A percentile compares a stretch with the other conserved stretches of the same genome.
Evolutionary conservation across 2,797 vertebrate genomes (phyloP).

Genomic region (Rallus crepitans): DNA sequence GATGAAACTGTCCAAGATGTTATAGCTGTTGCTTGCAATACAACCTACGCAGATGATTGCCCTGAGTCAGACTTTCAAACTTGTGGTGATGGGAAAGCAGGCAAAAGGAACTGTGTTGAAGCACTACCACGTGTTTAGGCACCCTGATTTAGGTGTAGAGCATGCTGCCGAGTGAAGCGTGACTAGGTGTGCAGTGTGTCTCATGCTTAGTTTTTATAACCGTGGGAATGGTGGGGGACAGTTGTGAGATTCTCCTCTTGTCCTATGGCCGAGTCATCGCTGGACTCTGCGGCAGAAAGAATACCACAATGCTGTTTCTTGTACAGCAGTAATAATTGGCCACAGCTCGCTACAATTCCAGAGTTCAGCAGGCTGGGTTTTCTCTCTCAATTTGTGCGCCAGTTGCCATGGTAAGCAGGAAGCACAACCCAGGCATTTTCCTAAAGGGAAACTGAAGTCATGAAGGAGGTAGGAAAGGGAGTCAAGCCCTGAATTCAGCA

Average conservation of each 20-base stretch:
- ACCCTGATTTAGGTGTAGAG: background rate
- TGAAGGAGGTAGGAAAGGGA: slow-evolving; percentile 23
- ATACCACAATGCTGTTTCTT: background rate
- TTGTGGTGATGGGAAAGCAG: background rate
- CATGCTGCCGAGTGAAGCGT: background rate
- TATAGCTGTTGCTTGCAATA: background rate
- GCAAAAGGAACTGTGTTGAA: background rate
- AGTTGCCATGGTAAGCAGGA: slow-evolving; percentile 61
- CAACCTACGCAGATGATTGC: background rate
- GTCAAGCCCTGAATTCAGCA: background rate
- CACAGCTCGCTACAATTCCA: background rate
- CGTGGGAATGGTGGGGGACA: background rate
- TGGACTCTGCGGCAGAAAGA: background rate
- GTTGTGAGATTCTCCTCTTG: background rate
- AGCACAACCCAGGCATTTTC: slow-evolving; percentile 43
- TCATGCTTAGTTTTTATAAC: background rate
- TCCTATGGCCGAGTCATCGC: background rate
- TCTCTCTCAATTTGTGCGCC: slow-evolving; percentile 8
- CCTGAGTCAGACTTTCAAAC: background rate
- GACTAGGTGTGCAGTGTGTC: background rate
- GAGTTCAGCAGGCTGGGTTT: background rate
- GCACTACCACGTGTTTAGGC: background rate
- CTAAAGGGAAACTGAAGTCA: slow-evolving; percentile 43
- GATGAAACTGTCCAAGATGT: background rate
- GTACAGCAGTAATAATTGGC: background rate